phyloP scores from a whole-genome alignment of 2,888 invertebrate species.

The Epirrhoe alternata region DNA sequence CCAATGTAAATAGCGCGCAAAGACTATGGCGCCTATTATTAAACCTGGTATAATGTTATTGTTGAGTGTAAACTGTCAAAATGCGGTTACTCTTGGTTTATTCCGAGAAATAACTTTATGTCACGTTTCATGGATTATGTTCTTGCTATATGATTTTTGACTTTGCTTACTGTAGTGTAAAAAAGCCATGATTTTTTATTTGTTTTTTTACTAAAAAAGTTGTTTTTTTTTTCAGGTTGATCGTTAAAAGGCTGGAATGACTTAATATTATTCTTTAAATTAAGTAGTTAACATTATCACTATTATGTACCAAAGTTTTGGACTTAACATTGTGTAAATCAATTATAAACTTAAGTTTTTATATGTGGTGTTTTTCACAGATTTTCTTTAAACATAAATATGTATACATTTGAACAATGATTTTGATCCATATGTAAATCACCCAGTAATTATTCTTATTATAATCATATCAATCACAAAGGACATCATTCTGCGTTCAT shows the following conservation, averaged over 20 bases:
- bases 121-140: no score
- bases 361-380: neutral
- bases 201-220: neutral
- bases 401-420: neutral
- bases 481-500: no score
- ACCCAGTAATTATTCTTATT: neutral
- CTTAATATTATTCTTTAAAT: conserved; percentile 44
- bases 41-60: no score
- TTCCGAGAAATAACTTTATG: no score
- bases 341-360: conserved; percentile 36
- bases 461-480: neutral
- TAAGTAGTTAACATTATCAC: conserved; percentile 46
- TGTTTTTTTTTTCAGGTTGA: conserved; percentile 48
- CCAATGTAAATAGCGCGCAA: no score
- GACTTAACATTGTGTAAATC: conserved; percentile 52
- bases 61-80: no score
- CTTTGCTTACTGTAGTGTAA: no score
- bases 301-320: conserved; percentile 65
- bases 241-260: conserved; percentile 44
- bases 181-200: no score
- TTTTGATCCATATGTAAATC: neutral
- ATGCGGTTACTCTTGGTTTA: no score
- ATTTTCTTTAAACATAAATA: neutral
- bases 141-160: no score
- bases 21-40: no score